phyloP scores from a whole-genome alignment of 2,888 invertebrate species.

The Rhaphigaster nebulosa region DNA sequence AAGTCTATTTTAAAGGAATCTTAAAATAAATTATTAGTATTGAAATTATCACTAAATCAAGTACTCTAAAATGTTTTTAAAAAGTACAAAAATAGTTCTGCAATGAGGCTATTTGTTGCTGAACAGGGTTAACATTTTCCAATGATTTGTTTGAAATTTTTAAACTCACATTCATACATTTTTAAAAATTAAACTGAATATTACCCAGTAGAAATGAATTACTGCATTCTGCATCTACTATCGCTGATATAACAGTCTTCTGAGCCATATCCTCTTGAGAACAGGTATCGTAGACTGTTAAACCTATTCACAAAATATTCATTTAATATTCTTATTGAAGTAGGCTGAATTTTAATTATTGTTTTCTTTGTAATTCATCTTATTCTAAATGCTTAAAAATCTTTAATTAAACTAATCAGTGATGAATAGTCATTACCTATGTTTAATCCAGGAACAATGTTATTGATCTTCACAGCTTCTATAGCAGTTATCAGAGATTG shows the following conservation, averaged over 20 bases:
- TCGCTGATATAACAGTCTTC: slow-evolving; percentile 66
- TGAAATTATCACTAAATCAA: no score
- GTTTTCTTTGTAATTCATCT: background rate
- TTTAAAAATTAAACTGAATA: slow-evolving; percentile 17
- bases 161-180: background rate
- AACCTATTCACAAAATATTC: slow-evolving; percentile 64
- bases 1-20: background rate
- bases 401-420: background rate
- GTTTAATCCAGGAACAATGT: slow-evolving; percentile 69
- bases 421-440: slow-evolving; percentile 68
- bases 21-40: background rate
- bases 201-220: slow-evolving; percentile 65
- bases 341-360: background rate
- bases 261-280: slow-evolving; percentile 64
- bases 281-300: slow-evolving; percentile 67
- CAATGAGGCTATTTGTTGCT: background rate
- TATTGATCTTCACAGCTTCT: slow-evolving; percentile 68
- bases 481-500: slow-evolving; percentile 69
- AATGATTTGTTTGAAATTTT: background rate
- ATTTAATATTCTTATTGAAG: background rate
- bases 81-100: background rate
- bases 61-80: background rate
- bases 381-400: background rate
- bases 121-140: background rate
- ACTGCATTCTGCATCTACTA: slow-evolving; percentile 66